Base-by-base conservation (phyloP, 2,113 vertebrate species). In the Ochotona princeps region DNA sequence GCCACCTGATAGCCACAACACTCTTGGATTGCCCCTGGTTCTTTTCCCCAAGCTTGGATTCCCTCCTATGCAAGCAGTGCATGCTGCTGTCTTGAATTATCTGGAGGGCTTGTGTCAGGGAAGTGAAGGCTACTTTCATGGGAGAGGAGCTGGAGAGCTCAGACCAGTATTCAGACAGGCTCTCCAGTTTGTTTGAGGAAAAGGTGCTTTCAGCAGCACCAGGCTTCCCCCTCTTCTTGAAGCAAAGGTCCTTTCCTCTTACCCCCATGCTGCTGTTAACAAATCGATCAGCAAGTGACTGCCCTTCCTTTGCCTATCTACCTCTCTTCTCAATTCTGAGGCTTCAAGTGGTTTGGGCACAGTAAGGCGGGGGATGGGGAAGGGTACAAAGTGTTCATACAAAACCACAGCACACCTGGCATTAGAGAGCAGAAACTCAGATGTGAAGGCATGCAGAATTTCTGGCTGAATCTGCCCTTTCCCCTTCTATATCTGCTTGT, bases 141-240 rank as follows among this genome's bases (percentile, higher is more conserved):
- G 12, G 11, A 89, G 30, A 88, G 25, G 67, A 38, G 44, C 25
- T 9, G 32, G 38, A 69, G 51, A 54, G 28, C 9, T 32, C 54
- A 38, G 49, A 84, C 54, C 15, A 23, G 13, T 63, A n/a, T 57
- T 78, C 32, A 44, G 30, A 67, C 20, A 35, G 51, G 60, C 57
- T 25, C 1, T 35, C 30, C 26, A 54, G 32, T 49, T 32, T 5
- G 49, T 73, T 74, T 32, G 21, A 63, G 82, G 96, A n/a, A 90
- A 69, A 78, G 54, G 32, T 72, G 95, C 81, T 94, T 96, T 96
- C 96, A 95, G 94, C 96, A 94, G 67, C 83, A 84, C 91, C 86
- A 66, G 89, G 94, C 96, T 92, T 90, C 94, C 91, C 94, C 88
- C 83, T 83, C 70, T 89, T 90, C 84, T 94, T 90, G 89, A 94